Base-by-base conservation (phyloP, 2,113 vertebrate genomes). In the Odobenus rosmarus region DNA sequence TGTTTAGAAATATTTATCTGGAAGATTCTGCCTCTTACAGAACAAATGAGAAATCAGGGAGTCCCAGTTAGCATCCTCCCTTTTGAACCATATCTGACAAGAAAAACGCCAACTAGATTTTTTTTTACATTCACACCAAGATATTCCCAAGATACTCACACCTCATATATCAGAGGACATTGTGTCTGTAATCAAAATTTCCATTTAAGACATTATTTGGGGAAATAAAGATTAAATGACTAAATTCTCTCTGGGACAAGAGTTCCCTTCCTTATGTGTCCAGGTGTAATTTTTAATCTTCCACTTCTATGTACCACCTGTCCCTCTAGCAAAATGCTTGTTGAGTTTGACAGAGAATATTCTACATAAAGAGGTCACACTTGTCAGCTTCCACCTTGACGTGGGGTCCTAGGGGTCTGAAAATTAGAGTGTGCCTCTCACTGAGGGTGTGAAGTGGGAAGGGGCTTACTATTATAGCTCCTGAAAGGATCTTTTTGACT, bases 401-500 rank as follows among this genome's bases (percentile, higher is more conserved):
- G 2, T 13, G 36, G 87, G 95, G 53, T 86, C 62, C 92, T 42
- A 36, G 51, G 28, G 36, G 86, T 59, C 96, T 96, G 89, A 59
- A 84, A 94, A 98, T 85, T 89, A 74, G 79, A 96, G 95, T 79
- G 69, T n/a, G 94, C 92, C 69, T 96, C 96, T 96, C 84, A 42
- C 86, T 0, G 10, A 89, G 61, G 88, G 91, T 77, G 89, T 96
- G 97, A 96, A 95, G 98, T 88, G 90, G 93, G 46, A 42, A 90
- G 89, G 87, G 95, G 6, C 57, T 95, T 57, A 91, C 87, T 92
- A 96, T 97, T 97, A 92, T 4, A 71, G 84, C 46, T 81, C 33
- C 74, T 93, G 31, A 62, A 96, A 88, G 92, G 93, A 81, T 15
- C 93, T 92, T 95, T 97, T 94, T 96, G 81, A 96, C 92, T 97